Evolutionary conservation across 2,113 vertebrate species (phyloP), one percentile per base, ranked within the genome.

Genomic region (Chaenocephalus aceratus): DNA sequence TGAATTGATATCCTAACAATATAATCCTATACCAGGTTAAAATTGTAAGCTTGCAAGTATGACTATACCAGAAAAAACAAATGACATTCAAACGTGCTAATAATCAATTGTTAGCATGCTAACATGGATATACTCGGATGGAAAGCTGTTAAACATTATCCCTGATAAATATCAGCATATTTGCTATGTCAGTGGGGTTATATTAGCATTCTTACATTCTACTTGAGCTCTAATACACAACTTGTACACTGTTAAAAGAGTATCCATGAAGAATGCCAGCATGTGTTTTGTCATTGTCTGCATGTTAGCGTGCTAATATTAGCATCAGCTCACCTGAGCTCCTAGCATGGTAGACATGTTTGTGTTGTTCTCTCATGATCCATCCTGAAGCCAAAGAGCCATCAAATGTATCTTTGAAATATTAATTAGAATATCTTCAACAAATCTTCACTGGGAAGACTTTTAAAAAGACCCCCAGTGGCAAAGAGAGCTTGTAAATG

Each of bases 401-500:
- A 36, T 41, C 18, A 36, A 41, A 62, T 44, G 30, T 34, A 51
- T 62, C 34, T 45, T 66, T 69, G 48, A 66, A 36, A 14, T 56
- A 62, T 62, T 44, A 46, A 75, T 30, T 14, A 26, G 5, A 54
- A 16, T 26, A 49, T n/a, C 45, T 48, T 75, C 15, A 36, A 51
- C 46, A 34, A n/a, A 10, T 52, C 46, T 3, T 56, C 10, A n/a
- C 4, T 6, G 59, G 12, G 46, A 62, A 56, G 60, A 41, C 61
- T 67, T 52, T 79, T 52, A 4, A 12, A 8, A 66, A 53, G 10
- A 45, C 48, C 49, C 61, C 4, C 6, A 34, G 44, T 64, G 16
- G 26, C 41, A 48, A 49, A 61, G 41, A 52, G 23, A 10, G 4
- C 68, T 73, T 36, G 58, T 73, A 73, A 77, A 75, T 53, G 18